A percentile compares a stretch with the other conserved stretches of the same genome.
phyloP scores from a whole-genome alignment of 2,888 invertebrate genomes.

The Daptonema setosum region DNA sequence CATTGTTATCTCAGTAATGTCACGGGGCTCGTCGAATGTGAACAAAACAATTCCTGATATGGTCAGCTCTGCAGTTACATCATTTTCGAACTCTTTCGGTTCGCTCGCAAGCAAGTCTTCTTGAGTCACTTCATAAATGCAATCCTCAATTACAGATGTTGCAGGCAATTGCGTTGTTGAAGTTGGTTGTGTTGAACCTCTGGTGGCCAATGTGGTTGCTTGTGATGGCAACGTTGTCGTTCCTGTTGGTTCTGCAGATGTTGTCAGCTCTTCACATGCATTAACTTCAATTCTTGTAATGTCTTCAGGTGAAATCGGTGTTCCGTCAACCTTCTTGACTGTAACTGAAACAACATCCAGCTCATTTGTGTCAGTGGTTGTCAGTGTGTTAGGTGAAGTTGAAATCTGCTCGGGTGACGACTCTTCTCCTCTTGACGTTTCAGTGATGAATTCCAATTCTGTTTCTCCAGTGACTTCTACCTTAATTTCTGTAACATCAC shows the following conservation, averaged over 20 bases:
- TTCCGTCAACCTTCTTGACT: too few relatives aligned
- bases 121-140: not conserved
- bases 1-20: not conserved
- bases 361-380: too few relatives aligned
- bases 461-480: too few relatives aligned
- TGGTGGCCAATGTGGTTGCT: not conserved
- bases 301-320: not conserved
- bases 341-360: too few relatives aligned
- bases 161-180: not conserved
- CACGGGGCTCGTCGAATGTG: not conserved
- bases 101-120: not conserved
- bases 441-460: too few relatives aligned
- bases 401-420: too few relatives aligned
- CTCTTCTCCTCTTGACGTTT: too few relatives aligned
- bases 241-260: not conserved
- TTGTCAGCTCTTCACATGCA: not conserved
- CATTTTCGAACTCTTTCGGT: not conserved
- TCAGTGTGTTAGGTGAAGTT: too few relatives aligned
- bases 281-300: not conserved
- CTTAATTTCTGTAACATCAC: too few relatives aligned
- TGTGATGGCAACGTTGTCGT: not conserved
- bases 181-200: not conserved
- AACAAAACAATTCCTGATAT: not conserved
- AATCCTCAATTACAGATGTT: not conserved
- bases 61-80: not conserved